Percentiles rank a stretch among this genome's conserved stretches.
phyloP scores from a whole-genome alignment of 2,797 vertebrate species.

The Neosalanx taihuensis region DNA sequence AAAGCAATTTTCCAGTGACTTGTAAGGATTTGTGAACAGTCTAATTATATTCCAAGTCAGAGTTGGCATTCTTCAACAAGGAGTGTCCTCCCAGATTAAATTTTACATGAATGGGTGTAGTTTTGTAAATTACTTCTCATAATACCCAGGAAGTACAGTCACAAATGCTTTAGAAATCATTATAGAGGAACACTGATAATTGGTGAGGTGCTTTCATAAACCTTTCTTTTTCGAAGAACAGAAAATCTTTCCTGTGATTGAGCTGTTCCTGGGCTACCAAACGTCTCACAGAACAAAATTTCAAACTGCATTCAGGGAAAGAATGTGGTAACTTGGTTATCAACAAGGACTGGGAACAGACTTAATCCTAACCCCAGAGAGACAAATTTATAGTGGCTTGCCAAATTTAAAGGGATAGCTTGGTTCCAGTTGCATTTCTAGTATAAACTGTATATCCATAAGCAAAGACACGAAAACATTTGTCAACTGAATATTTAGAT shows the following conservation, averaged over 20 bases:
- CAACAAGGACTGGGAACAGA: neutral
- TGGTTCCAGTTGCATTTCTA: constrained; percentile 27
- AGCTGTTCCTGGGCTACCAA: neutral
- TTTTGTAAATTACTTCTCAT: no score
- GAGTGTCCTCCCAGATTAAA: no score
- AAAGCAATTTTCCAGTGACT: constrained; percentile 7
- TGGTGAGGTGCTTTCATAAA: constrained; percentile 8
- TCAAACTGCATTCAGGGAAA: constrained; percentile 17
- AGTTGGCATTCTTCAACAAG: no score
- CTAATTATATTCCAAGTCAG: neutral
- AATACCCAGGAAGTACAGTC: no score
- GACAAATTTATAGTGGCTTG: no score
- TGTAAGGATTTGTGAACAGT: neutral
- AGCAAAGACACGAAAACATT: neutral
- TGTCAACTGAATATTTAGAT: neutral
- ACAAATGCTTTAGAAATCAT: no score
- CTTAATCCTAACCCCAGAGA: neutral
- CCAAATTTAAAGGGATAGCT: neutral
- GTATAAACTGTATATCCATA: no score
- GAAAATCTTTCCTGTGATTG: neutral
- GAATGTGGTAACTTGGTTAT: constrained; percentile 13
- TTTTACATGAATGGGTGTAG: no score
- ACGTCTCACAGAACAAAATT: neutral
- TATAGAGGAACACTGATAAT: no score
- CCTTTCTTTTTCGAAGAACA: constrained; percentile 16